phyloP scores from a whole-genome alignment of 2,797 vertebrate genomes.

The Tangara arthus region DNA sequence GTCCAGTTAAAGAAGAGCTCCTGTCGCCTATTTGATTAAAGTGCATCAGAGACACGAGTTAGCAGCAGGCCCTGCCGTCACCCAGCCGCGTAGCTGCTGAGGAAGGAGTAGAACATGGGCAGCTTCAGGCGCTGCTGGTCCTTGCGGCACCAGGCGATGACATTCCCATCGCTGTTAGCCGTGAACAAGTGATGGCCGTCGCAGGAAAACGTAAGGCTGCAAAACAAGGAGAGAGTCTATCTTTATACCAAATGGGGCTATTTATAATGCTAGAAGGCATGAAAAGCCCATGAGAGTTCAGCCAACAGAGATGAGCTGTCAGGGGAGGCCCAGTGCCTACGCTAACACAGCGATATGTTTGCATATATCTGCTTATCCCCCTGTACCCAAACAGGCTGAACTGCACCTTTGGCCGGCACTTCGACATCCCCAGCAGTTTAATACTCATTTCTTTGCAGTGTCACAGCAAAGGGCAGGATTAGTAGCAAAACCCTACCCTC shows the following conservation, averaged over 20 bases:
- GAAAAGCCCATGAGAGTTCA: not conserved
- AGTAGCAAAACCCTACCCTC: not conserved
- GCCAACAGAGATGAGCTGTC: not conserved
- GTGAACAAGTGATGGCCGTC: slow-evolving; percentile 98
- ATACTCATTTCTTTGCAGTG: not conserved
- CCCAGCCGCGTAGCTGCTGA: slow-evolving; percentile 95
- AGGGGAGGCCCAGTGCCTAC: not conserved
- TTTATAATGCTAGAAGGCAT: not conserved
- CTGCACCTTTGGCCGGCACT: not conserved
- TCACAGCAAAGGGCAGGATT: not conserved
- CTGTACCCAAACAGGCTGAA: not conserved
- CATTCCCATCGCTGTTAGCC: slow-evolving; percentile 92
- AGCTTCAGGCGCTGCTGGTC: slow-evolving; percentile 97
- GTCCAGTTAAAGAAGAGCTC: slow-evolving; percentile 3
- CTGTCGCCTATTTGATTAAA: not conserved
- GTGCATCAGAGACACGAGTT: slow-evolving; percentile 29
- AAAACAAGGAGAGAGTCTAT: not conserved
- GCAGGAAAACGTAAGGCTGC: slow-evolving; percentile 95
- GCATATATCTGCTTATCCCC: not conserved
- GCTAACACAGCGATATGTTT: fast-evolving
- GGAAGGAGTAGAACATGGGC: slow-evolving; percentile 98
- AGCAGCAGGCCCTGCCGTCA: slow-evolving; percentile 61
- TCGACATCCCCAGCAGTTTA: not conserved
- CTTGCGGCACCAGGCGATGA: slow-evolving; percentile 96
- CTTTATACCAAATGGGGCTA: not conserved